Percentiles rank a stretch among this genome's conserved stretches.
Evolutionary conservation across 2,888 invertebrate species (phyloP).

Genomic region (Polymixis flavicincta): DNA sequence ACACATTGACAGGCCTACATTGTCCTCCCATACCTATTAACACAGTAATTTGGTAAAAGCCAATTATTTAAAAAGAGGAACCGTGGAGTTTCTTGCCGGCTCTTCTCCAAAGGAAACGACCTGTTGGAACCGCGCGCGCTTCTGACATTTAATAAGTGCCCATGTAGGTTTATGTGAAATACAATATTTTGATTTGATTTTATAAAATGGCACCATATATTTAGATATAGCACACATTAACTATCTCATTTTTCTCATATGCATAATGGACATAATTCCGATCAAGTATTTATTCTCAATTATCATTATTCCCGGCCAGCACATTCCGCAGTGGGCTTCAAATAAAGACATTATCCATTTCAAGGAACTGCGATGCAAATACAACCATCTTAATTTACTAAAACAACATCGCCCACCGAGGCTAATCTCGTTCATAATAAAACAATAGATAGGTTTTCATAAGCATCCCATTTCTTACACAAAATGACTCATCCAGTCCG

Average conservation of each 20-base stretch:
- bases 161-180: too few relatives aligned
- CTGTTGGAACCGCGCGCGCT: too few relatives aligned
- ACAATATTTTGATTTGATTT: too few relatives aligned
- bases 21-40: too few relatives aligned
- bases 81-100: too few relatives aligned
- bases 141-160: too few relatives aligned
- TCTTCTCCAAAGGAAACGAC: too few relatives aligned
- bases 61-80: too few relatives aligned
- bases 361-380: constrained; percentile 64
- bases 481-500: constrained; percentile 82
- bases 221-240: not conserved
- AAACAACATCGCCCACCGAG: constrained; percentile 68
- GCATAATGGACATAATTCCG: constrained; percentile 3
- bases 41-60: too few relatives aligned
- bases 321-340: constrained; percentile 47
- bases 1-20: too few relatives aligned
- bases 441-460: constrained; percentile 77
- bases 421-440: constrained; percentile 76
- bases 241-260: not conserved
- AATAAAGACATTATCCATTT: constrained; percentile 56
- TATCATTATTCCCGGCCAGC: constrained; percentile 22
- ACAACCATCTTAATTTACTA: constrained; percentile 75
- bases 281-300: constrained; percentile 19
- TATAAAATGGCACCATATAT: too few relatives aligned
- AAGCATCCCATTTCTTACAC: constrained; percentile 80